Conservation (phyloP, 2,888 invertebrate genomes). For the Cancer borealis region DNA sequence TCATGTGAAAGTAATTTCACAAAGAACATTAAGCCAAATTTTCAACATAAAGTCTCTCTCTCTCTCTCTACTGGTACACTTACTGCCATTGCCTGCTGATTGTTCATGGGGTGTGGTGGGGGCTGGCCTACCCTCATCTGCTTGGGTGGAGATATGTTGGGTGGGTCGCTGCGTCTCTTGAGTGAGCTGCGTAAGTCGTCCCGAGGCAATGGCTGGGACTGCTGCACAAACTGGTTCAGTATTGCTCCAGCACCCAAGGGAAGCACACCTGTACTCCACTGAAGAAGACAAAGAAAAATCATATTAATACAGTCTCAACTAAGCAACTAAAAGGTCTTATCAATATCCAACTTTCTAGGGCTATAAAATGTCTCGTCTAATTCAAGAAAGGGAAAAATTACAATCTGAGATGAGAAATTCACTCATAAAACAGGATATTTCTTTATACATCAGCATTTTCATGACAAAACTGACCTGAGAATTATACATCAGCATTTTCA, state of each 20-base stretch:
- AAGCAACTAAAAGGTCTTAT: neutral
- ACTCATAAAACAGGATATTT: neutral
- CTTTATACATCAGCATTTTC: neutral
- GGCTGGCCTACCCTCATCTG: constrained; percentile 53
- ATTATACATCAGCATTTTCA: neutral
- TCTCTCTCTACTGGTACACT: neutral
- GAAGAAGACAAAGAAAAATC: neutral
- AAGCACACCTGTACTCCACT: constrained; percentile 67
- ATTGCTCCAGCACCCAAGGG: constrained; percentile 60
- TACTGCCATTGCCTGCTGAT: constrained; percentile 58
- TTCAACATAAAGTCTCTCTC: too few relatives aligned
- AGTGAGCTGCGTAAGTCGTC: constrained; percentile 61
- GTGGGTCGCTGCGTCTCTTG: constrained; percentile 55
- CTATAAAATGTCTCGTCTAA: neutral
- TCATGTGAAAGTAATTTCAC: too few relatives aligned
- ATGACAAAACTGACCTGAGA: constrained; percentile 31
- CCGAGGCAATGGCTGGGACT: constrained; percentile 25
- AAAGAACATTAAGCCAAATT: too few relatives aligned
- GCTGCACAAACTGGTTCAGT: constrained; percentile 56
- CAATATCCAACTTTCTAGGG: neutral
- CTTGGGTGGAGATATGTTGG: constrained; percentile 55
- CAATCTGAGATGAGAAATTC: neutral
- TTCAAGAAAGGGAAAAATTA: neutral
- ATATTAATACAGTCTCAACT: neutral
- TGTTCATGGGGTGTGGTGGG: constrained; percentile 46